phyloP scores from a whole-genome alignment of 2,888 invertebrate genomes.

The Polietes domitor region DNA sequence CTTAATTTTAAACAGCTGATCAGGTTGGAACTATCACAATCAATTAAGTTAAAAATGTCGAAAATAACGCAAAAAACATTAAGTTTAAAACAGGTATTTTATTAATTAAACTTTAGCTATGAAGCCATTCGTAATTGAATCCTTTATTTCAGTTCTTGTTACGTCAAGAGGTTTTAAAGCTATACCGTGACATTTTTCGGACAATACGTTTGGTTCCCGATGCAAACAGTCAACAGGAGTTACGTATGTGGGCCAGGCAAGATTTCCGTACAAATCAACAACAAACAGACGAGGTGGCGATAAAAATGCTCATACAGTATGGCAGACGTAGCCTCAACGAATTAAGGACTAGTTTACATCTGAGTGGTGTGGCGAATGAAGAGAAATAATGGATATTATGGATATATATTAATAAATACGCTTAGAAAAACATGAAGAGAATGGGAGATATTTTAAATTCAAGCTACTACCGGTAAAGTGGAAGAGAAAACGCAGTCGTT shows the following conservation, averaged over 20 bases:
- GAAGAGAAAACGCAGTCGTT: too few relatives aligned
- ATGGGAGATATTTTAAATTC: too few relatives aligned
- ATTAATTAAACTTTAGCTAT: neutral
- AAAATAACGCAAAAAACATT: constrained; percentile 81
- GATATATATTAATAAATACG: too few relatives aligned
- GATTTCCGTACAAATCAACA: constrained; percentile 89
- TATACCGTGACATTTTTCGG: constrained; percentile 88
- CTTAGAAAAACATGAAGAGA: too few relatives aligned
- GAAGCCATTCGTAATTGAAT: neutral
- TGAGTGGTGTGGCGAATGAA: constrained; percentile 80
- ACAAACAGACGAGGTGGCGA: constrained; percentile 87
- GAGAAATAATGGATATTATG: constrained; percentile 18
- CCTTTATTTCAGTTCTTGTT: constrained; percentile 86
- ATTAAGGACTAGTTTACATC: constrained; percentile 84
- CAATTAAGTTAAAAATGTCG: constrained; percentile 68
- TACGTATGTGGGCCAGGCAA: constrained; percentile 87
- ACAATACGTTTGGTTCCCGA: constrained; percentile 86
- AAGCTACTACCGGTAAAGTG: too few relatives aligned
- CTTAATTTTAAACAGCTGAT: too few relatives aligned
- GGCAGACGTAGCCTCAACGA: constrained; percentile 87
- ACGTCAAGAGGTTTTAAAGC: constrained; percentile 88
- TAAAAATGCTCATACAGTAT: constrained; percentile 87
- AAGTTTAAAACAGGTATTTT: constrained; percentile 84
- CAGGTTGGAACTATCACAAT: too few relatives aligned
- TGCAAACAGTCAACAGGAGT: constrained; percentile 83